These are phyloP conservation scores for Trematomus loennbergii DNA, from an alignment of 2,113 vertebrate species.

Conservation along the genomic window DNA sequence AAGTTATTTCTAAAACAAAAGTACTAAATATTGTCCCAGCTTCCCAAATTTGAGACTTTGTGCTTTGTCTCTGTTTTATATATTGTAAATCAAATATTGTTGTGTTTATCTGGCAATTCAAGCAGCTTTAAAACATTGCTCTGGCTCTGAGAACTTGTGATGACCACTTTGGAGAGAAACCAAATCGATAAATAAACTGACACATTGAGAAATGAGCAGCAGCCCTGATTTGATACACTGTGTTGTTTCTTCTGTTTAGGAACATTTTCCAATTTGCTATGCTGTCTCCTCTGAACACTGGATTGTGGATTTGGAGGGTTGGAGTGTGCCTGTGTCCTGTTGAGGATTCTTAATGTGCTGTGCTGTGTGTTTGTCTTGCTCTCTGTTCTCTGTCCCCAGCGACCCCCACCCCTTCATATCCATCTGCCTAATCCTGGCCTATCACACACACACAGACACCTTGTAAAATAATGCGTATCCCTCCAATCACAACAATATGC, in stretches of 20 bases:
- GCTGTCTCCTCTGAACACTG: conserved; percentile 11
- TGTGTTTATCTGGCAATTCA: neutral
- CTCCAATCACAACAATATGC: conserved; percentile 36
- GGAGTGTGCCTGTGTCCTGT: conserved; percentile 25
- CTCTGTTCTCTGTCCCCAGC: conserved; percentile 14
- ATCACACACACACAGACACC: conserved; percentile 44
- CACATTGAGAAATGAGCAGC: neutral
- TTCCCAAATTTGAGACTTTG: neutral
- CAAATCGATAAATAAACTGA: neutral
- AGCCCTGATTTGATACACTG: neutral
- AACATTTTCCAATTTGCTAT: conserved; percentile 18
- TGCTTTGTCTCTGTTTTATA: neutral
- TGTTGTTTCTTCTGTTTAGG: neutral
- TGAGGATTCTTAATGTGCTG: conserved; percentile 30
- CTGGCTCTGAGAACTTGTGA: neutral
- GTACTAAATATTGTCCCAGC: neutral
- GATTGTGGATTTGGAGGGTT: conserved; percentile 7
- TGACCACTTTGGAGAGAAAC: neutral
- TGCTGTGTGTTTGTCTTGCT: conserved; percentile 20
- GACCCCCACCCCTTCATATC: conserved; percentile 4
- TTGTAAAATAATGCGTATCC: conserved; percentile 35
- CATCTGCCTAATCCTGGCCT: conserved; percentile 53
- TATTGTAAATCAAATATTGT: neutral
- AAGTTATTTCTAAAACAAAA: neutral
- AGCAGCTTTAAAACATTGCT: neutral